Base-by-base conservation (phyloP, 2,888 invertebrate genomes). In the Phengaris alcon region DNA sequence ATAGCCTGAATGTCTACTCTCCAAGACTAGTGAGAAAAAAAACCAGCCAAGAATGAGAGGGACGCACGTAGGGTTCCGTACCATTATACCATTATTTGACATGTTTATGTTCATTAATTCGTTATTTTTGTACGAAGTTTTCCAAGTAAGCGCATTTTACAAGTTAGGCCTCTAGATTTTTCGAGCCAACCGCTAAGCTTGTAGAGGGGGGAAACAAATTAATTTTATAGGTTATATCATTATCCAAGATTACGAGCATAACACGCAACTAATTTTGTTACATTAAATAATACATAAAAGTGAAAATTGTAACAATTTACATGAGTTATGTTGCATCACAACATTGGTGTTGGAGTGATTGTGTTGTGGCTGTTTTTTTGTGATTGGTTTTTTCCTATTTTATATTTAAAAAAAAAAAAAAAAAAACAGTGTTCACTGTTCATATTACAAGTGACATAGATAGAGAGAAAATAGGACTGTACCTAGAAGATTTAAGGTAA, bases 271-370 rank as follows among this genome's bases (percentile, higher is more conserved):
- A 44, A 44, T 64, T 64, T 13, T 12, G 64, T 64, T 64, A 64
- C 64, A 64, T 64, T 64, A 44, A 64, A 44, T 64, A 64, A 64
- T 64, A 64, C 35, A 44, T 64, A 64, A 64, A 64, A 64, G 64
- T 64, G 64, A 64, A 64, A 64, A 64, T 64, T 64, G 64, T 64
- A 35, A 44, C 64, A 64, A 44, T 64, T 44, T 35, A 64, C 64
- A 64, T 64, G 10, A 35, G 35, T 64, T 64, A 10, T 64, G 64
- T 64, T 64, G 44, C 64, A 44, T 64, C 44, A 64, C 64, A 64
- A 64, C 35, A 35, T 64, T 64, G 64, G 35, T 44, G 64, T 10
- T 64, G 12, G 13, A 44, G 64, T 64, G 35, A 64, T 64, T 64
- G 35, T 64, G 64, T 64, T 64, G 64, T 64, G 64, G 64, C 12